Base-by-base conservation (phyloP, 1,140 invertebrate genomes). In the Acromyrmex echinatior region DNA sequence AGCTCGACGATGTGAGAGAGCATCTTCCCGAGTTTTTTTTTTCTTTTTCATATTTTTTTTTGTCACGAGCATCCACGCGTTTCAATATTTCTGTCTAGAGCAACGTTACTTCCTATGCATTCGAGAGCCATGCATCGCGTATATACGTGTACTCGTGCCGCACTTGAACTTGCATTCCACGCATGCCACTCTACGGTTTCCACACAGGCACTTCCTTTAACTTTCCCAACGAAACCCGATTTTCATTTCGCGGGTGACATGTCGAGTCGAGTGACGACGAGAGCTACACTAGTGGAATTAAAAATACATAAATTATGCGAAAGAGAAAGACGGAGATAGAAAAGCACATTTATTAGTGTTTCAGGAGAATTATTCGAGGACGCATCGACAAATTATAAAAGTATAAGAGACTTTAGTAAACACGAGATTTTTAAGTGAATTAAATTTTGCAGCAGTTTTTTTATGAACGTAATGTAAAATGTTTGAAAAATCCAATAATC, bases 161-260 rank as follows among this genome's bases (percentile, higher is more conserved):
- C 39, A 66, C 86, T 87, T 84, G 80, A 87, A 87, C 86, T 84
- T 74, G 60, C 80, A 87, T 84, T 84, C 58, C 68, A 18, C 49
- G 49, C 70, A 18, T 66, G 58, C 80, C 80, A 76, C 80, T 85
- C 31, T 14, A 68, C 39, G 56, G 31, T 86, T 86, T 84, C 45
- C 39, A 25, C 53, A 39, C 77, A 63, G 21, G 16, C 25, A 86
- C 49, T 86, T 80, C 63, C 76, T 68, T 86, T 86, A 80, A 80
- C 21, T 39, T 66, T n/a, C n/a, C 25, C 9, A 14, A 31, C 62
- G 2, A 31, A 79, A 31, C 12, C 12, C 51, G 31, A 86, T 79
- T 86, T 86, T 86, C 60, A 79, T 86, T 79, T 79, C 49, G 62
- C 31, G 62, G 10, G n/a, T 66, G 45, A 79, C 62, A 53, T 79